These are phyloP conservation scores for Aporrectodea caliginosa DNA, from an alignment of 1,140 invertebrate genomes.

Conservation along the genomic window DNA sequence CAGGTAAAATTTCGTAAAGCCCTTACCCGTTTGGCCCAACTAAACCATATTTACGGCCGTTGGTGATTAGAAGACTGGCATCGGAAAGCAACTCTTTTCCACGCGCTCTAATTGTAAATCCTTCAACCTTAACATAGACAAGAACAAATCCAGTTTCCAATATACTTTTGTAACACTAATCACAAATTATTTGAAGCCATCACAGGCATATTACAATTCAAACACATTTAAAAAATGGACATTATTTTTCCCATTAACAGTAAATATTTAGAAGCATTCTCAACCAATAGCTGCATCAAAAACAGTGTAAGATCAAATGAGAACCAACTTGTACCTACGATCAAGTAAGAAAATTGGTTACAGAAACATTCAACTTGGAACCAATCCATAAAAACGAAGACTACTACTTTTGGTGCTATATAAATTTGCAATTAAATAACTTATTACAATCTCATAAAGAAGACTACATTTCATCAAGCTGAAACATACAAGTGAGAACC, in stretches of 20 bases:
- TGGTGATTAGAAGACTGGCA: constrained; percentile 88
- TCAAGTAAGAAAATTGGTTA: no score
- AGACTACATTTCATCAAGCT: no score
- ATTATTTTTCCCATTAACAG: neutral
- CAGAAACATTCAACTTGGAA: no score
- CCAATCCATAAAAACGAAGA: no score
- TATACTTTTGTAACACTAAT: neutral
- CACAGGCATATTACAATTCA: neutral
- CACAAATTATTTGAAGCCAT: neutral
- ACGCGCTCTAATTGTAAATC: constrained; percentile 95
- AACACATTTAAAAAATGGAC: constrained; percentile 10
- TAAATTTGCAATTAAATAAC: no score
- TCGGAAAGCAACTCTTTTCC: constrained; percentile 98
- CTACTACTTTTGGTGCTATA: no score
- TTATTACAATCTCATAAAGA: no score
- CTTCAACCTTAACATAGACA: constrained; percentile 66
- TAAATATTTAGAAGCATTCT: constrained; percentile 10
- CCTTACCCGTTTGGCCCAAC: constrained; percentile 94
- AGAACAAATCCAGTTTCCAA: neutral
- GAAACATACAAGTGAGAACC: no score
- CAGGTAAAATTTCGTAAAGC: constrained; percentile 21
- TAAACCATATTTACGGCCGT: constrained; percentile 90
- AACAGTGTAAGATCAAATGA: no score
- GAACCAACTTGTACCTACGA: no score
- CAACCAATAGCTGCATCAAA: no score